Conservation (phyloP, 1,140 invertebrate species). For the Chlorops oryzae region DNA sequence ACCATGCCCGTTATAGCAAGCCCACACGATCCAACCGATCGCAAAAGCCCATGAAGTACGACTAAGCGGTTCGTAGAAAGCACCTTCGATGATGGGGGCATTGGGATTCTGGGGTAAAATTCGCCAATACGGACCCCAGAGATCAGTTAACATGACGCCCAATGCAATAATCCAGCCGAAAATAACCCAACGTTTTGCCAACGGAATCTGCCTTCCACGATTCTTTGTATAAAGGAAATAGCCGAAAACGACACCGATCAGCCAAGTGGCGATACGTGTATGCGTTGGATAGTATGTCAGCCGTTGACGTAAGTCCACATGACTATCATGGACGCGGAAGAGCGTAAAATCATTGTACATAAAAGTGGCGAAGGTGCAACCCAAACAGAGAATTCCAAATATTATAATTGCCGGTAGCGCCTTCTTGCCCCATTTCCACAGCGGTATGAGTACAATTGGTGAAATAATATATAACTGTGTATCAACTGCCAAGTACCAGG, state of each 20-base stretch:
- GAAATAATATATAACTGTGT: constrained; percentile 78
- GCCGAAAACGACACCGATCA: constrained; percentile 55
- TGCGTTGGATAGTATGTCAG: constrained; percentile 45
- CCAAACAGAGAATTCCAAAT: constrained; percentile 52
- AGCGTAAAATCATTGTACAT: constrained; percentile 53
- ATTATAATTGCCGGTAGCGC: constrained; percentile 54
- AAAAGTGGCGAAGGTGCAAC: constrained; percentile 60
- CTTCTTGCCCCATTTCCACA: constrained; percentile 59
- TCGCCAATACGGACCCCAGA: constrained; percentile 55
- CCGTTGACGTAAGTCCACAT: constrained; percentile 44
- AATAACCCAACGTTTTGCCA: constrained; percentile 31
- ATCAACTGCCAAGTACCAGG: constrained; percentile 84
- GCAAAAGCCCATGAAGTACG: constrained; percentile 59
- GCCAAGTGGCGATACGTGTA: constrained; percentile 52
- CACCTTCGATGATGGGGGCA: constrained; percentile 57
- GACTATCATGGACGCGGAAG: constrained; percentile 39
- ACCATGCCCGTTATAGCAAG: constrained; percentile 65
- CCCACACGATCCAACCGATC: constrained; percentile 65
- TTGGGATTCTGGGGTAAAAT: constrained; percentile 52
- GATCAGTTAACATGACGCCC: constrained; percentile 51
- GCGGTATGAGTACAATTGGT: constrained; percentile 65
- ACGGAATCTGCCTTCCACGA: constrained; percentile 36
- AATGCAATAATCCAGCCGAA: constrained; percentile 37
- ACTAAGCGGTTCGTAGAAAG: constrained; percentile 60
- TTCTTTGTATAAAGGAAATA: constrained; percentile 48